Conservation (phyloP, 1,140 invertebrate genomes). For the Bombus affinis region DNA sequence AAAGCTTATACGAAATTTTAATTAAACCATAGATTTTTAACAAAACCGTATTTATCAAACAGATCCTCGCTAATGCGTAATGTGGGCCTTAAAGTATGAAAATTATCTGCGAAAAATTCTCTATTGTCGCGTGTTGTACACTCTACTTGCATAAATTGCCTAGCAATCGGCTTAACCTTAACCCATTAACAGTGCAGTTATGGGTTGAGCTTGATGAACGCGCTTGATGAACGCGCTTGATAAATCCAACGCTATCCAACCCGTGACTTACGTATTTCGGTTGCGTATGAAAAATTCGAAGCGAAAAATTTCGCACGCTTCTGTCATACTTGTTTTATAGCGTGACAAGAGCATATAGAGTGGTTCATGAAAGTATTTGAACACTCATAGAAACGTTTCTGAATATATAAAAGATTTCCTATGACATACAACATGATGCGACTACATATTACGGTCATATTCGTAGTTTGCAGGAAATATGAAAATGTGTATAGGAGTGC, state of each 20-base stretch:
- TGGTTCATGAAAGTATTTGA: not conserved
- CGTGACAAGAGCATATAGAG: too few relatives aligned
- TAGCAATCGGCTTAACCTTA: not conserved
- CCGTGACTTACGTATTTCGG: not conserved
- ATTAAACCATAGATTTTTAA: not conserved
- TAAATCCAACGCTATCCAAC: not conserved
- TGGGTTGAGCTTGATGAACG: not conserved
- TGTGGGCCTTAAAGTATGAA: not conserved
- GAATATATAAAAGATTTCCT: not conserved
- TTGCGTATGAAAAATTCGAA: not conserved
- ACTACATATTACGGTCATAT: too few relatives aligned
- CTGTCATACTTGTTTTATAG: not conserved
- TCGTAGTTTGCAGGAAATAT: too few relatives aligned
- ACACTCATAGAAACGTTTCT: not conserved
- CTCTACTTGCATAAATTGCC: not conserved
- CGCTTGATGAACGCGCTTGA: not conserved
- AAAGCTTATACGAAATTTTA: not conserved
- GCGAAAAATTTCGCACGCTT: not conserved
- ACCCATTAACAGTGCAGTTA: not conserved
- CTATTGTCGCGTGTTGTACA: not conserved
- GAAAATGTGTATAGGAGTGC: too few relatives aligned
- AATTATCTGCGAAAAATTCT: not conserved
- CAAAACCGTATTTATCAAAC: conserved; percentile 10
- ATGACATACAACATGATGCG: too few relatives aligned
- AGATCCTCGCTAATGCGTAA: not conserved